phyloP scores from a whole-genome alignment of 2,113 vertebrate species.

The Acanthisitta chloris region DNA sequence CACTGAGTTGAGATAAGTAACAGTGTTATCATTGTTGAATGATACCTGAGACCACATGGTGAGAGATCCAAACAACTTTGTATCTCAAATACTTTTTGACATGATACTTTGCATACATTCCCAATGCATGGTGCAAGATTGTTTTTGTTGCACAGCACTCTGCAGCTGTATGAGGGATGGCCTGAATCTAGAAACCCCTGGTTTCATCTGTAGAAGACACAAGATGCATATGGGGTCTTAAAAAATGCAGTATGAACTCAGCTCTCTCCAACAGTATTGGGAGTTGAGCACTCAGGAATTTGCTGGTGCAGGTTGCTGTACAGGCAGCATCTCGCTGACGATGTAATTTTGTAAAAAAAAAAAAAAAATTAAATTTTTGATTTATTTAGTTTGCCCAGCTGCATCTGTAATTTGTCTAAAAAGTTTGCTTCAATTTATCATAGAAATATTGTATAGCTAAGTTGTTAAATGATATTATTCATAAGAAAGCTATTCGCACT shows the following conservation, averaged over 20 bases:
- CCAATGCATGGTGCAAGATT: background rate
- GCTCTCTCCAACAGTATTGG: background rate
- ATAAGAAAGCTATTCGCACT: background rate
- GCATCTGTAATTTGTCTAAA: background rate
- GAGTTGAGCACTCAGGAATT: background rate
- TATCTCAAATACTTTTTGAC: background rate
- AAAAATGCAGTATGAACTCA: background rate
- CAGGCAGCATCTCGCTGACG: background rate
- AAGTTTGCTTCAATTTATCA: background rate
- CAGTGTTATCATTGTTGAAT: background rate
- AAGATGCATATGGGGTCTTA: background rate
- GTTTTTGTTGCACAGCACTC: background rate
- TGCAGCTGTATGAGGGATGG: background rate
- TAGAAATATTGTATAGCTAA: background rate
- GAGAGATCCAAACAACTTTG: background rate
- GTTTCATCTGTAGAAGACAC: background rate
- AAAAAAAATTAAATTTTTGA: no score
- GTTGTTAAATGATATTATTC: background rate
- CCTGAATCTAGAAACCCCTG: background rate
- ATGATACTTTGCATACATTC: background rate
- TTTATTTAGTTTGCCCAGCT: background rate
- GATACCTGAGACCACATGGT: background rate
- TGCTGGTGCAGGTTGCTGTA: background rate
- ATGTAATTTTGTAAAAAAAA: slow-evolving; percentile 13
- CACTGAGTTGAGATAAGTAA: background rate